phyloP scores from a whole-genome alignment of 1,140 invertebrate genomes.

The Papilio dardanus region DNA sequence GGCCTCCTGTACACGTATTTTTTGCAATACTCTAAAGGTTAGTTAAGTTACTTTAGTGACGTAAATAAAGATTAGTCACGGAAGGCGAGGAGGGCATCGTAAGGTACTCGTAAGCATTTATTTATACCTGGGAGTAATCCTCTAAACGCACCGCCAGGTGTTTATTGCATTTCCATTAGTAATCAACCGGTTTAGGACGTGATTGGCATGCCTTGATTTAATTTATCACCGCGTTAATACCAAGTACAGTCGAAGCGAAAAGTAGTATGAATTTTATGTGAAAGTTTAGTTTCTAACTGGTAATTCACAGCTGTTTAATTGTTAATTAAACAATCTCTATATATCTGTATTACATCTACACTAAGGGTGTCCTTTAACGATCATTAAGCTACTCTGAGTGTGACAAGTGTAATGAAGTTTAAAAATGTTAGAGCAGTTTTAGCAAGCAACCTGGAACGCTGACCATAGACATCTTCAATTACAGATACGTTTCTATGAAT shows the following conservation, averaged over 20 bases:
- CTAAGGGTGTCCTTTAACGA: no score
- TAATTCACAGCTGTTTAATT: no score
- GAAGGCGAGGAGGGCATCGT: neutral
- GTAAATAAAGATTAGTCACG: neutral
- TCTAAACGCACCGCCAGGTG: constrained; percentile 33
- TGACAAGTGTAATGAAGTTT: no score
- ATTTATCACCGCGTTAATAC: constrained; percentile 31
- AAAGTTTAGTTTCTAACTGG: neutral
- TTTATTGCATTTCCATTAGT: constrained; percentile 36
- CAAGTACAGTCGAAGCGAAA: constrained; percentile 16
- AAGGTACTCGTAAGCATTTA: constrained; percentile 23
- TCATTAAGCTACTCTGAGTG: no score
- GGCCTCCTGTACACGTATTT: no score
- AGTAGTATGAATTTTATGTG: neutral
- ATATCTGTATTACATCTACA: no score
- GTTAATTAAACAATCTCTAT: no score
- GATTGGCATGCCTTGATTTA: constrained; percentile 35
- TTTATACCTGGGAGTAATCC: constrained; percentile 25
- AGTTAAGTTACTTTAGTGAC: neutral
- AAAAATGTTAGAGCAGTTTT: no score
- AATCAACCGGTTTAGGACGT: constrained; percentile 36
- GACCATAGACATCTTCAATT: no score
- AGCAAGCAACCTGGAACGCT: no score
- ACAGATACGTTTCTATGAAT: no score
- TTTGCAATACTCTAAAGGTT: neutral